Percentiles rank a stretch among this genome's conserved stretches.
These are phyloP conservation scores for Falco naumanni DNA, from an alignment of 2,797 vertebrate species.

Conservation along the genomic window DNA sequence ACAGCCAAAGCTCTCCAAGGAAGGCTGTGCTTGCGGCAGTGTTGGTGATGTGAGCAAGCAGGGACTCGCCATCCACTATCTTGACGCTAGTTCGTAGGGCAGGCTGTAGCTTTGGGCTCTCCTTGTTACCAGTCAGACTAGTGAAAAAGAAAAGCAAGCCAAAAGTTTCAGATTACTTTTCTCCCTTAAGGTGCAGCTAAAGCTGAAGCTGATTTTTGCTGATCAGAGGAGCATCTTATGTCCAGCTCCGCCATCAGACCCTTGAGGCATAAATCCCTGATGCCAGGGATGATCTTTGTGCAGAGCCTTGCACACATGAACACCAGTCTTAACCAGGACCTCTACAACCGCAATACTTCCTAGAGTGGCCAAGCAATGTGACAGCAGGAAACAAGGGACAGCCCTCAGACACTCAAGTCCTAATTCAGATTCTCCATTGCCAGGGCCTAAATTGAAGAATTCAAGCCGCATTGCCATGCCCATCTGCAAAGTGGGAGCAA, in stretches of 20 bases:
- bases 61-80: constrained; percentile 36
- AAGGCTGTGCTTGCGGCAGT: constrained; percentile 22
- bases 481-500: constrained; percentile 65
- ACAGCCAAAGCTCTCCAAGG: constrained; percentile 51
- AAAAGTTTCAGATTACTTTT: constrained; percentile 37
- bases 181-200: constrained; percentile 8
- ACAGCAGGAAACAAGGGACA: neutral
- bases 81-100: constrained; percentile 22
- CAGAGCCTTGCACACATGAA: neutral
- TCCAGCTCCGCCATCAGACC: neutral
- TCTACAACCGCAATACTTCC: neutral
- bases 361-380: neutral
- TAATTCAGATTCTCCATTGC: neutral
- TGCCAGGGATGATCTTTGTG: neutral
- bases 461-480: constrained; percentile 12
- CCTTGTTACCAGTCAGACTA: constrained; percentile 71
- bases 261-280: neutral
- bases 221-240: neutral
- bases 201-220: neutral
- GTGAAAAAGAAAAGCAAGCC: constrained; percentile 31
- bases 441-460: constrained; percentile 37
- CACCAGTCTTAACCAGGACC: neutral
- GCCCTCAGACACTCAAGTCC: neutral
- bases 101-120: constrained; percentile 63
- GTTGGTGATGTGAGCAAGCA: constrained; percentile 3